Percentiles rank a stretch among this genome's conserved stretches.
Evolutionary conservation across 2,797 vertebrate genomes (phyloP).

Genomic region (Melanotaenia pygmaea): DNA sequence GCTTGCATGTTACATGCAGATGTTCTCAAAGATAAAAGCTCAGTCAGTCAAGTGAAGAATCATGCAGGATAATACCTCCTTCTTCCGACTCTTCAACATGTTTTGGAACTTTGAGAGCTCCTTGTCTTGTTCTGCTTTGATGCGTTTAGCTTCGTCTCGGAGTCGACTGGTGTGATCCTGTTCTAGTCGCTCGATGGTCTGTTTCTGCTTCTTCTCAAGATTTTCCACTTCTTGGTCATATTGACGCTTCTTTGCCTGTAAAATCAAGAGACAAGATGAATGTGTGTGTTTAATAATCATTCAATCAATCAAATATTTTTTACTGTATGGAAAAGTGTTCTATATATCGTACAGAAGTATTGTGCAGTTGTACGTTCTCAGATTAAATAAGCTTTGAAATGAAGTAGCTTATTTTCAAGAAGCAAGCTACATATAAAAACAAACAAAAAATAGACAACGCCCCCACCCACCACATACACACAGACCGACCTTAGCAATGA

Average conservation of each 20-base stretch:
- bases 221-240: conserved; percentile 98
- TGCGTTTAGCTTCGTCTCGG: conserved; percentile 95
- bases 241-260: conserved; percentile 92
- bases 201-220: conserved; percentile 97
- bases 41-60: neutral
- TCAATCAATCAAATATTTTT: neutral
- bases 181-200: conserved; percentile 96
- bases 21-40: conserved; percentile 5
- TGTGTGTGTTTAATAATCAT: neutral
- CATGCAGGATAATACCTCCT: conserved; percentile 87
- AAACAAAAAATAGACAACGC: neutral
- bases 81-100: conserved; percentile 95
- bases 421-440: conserved; percentile 9
- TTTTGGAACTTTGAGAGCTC: conserved; percentile 97
- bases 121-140: conserved; percentile 97
- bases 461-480: neutral
- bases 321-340: neutral
- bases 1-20: conserved; percentile 41
- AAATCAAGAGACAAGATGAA: neutral
- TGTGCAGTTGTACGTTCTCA: neutral
- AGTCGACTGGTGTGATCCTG: conserved; percentile 96
- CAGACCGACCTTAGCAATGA: too few species aligned
- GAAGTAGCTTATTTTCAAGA: conserved; percentile 24
- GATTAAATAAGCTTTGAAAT: conserved; percentile 16
- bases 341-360: neutral